These are phyloP conservation scores for Uloborus plumipes DNA, from an alignment of 2,888 invertebrate genomes.

Conservation along the genomic window DNA sequence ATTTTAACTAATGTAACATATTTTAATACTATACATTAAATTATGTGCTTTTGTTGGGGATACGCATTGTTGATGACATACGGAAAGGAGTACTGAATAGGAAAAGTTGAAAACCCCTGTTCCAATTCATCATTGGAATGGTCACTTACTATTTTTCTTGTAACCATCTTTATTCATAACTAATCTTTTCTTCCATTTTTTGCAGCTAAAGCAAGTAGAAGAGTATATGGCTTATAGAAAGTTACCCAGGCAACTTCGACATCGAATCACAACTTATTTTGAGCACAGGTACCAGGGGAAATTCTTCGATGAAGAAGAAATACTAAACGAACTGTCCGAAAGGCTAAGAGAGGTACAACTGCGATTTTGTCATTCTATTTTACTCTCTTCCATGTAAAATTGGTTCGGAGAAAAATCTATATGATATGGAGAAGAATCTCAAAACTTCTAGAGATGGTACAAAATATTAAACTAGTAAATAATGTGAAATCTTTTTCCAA, in stretches of 20 bases:
- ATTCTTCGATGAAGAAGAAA: conserved; percentile 98
- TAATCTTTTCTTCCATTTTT: conserved; percentile 41
- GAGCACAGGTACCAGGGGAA: conserved; percentile 99
- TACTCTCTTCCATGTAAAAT: no score
- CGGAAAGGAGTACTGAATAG: no score
- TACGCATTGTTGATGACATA: no score
- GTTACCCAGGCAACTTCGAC: conserved; percentile 93
- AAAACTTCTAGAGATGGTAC: no score
- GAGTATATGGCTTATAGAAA: conserved; percentile 99
- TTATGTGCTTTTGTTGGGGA: no score
- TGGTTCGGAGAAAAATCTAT: no score
- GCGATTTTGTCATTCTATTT: not conserved
- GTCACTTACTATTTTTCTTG: not conserved
- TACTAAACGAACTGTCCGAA: conserved; percentile 95
- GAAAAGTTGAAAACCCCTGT: no score
- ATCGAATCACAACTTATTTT: conserved; percentile 97
- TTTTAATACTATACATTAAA: no score
- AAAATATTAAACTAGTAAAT: no score
- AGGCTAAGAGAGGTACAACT: conserved; percentile 85
- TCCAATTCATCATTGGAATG: not conserved
- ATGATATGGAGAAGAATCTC: no score
- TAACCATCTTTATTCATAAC: not conserved
- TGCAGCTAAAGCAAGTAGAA: conserved; percentile 97
- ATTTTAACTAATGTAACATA: no score
- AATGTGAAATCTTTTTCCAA: no score